A percentile compares a stretch with the other conserved stretches of the same genome.
phyloP scores from a whole-genome alignment of 30 jellyfish, hydroid and myxozoan genomes.

The Mastigias papua region DNA sequence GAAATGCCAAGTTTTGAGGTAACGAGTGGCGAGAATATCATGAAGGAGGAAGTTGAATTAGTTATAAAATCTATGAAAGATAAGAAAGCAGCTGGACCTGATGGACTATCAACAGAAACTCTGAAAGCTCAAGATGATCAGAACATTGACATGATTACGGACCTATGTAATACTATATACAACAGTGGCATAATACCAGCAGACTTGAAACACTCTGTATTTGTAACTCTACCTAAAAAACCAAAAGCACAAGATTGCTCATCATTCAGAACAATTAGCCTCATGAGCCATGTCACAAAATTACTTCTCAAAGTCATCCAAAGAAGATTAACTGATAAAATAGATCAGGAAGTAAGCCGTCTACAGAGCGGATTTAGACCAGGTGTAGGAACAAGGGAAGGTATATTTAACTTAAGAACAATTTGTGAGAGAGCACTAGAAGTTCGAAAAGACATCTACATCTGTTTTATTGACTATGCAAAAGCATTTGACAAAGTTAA shows the following conservation, averaged over 20 bases:
- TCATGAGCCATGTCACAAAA: constrained; percentile 5
- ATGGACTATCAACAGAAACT: constrained; percentile 11
- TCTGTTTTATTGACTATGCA: too few species aligned
- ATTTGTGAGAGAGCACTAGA: too few species aligned
- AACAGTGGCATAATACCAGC: constrained; percentile 25
- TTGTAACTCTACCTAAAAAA: constrained; percentile 18
- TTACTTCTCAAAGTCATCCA: background rate
- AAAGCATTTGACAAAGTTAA: too few species aligned
- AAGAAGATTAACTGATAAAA: background rate
- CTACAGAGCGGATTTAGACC: background rate
- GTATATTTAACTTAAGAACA: too few species aligned
- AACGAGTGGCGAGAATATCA: constrained; percentile 3
- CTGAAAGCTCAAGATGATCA: constrained; percentile 24
- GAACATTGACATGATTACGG: background rate
- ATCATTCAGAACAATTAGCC: constrained; percentile 22
- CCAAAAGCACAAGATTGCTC: constrained; percentile 34
- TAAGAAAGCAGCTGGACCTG: constrained; percentile 14
- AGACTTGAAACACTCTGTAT: background rate
- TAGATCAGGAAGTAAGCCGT: background rate
- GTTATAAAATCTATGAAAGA: constrained; percentile 14
- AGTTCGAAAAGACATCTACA: too few species aligned
- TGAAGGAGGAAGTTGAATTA: constrained; percentile 17
- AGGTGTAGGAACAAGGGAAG: background rate
- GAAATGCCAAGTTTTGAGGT: background rate
- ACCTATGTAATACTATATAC: background rate